A percentile compares a stretch with the other conserved stretches of the same genome.
Conservation (phyloP, 2,113 vertebrate genomes). For the Oncorhynchus tshawytscha region DNA sequence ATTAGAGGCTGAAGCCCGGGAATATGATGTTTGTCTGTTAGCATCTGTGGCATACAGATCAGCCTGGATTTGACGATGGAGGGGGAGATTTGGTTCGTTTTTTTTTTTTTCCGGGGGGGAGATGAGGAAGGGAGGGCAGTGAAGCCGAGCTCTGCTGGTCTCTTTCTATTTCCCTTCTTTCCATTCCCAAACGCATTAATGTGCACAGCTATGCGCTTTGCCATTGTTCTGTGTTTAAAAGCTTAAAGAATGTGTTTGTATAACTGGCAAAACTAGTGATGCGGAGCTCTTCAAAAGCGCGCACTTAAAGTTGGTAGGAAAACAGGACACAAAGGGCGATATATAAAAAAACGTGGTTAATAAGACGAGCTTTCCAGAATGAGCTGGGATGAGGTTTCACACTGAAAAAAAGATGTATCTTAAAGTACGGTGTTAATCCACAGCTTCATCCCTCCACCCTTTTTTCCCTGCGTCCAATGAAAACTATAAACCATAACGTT, state of each 20-base stretch:
- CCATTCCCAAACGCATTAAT: slow-evolving; percentile 72
- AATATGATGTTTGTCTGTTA: slow-evolving; percentile 74
- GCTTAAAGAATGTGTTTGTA: slow-evolving; percentile 73
- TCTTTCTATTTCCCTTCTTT: slow-evolving; percentile 56
- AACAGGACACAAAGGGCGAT: slow-evolving; percentile 56
- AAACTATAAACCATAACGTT: slow-evolving; percentile 74
- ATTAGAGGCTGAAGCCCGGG: slow-evolving; percentile 76
- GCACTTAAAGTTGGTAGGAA: slow-evolving; percentile 57
- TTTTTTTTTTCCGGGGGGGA: slow-evolving; percentile 26
- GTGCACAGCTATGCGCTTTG: slow-evolving; percentile 67
- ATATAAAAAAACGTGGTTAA: slow-evolving; percentile 61
- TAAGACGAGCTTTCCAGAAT: slow-evolving; percentile 68
- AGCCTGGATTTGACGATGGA: slow-evolving; percentile 69
- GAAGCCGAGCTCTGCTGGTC: slow-evolving; percentile 74
- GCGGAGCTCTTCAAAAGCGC: slow-evolving; percentile 55
- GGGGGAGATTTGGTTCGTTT: slow-evolving; percentile 51
- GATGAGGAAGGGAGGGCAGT: slow-evolving; percentile 32
- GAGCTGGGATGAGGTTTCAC: slow-evolving; percentile 75
- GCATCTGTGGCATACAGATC: slow-evolving; percentile 68
- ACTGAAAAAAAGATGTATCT: slow-evolving; percentile 76
- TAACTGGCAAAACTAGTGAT: slow-evolving; percentile 59
- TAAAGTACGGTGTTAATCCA: slow-evolving; percentile 76
- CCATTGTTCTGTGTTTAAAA: slow-evolving; percentile 77
- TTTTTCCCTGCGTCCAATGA: slow-evolving; percentile 60
- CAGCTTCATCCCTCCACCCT: slow-evolving; percentile 68